A percentile compares a stretch with the other conserved stretches of the same genome.
phyloP scores from a whole-genome alignment of 37 sponge, comb jelly and placozoan species.

The Aphrocallistes beatrix region DNA sequence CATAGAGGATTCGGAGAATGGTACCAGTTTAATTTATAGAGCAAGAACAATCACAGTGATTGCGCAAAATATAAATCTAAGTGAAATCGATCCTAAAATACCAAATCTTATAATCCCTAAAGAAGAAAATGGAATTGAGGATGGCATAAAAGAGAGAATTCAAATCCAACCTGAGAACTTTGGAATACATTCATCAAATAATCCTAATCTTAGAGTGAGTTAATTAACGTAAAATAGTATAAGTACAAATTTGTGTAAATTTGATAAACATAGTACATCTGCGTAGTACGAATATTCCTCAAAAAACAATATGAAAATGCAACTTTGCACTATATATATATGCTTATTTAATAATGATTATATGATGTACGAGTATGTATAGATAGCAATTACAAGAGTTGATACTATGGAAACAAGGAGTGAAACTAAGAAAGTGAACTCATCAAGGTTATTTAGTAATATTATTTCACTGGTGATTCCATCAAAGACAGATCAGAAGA shows the following conservation, averaged over 20 bases:
- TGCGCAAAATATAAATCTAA: neutral
- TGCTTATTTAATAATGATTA: no score
- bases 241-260: neutral
- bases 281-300: no score
- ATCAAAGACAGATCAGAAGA: neutral
- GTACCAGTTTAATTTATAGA: no score
- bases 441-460: constrained; percentile 7
- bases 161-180: neutral
- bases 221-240: neutral
- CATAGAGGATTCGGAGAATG: no score
- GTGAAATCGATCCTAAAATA: neutral
- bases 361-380: no score
- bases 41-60: neutral
- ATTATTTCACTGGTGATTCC: neutral
- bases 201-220: neutral
- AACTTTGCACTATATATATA: no score
- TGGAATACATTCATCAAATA: neutral
- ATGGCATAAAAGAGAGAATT: neutral
- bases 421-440: neutral
- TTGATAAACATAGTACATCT: no score
- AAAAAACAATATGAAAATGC: no score
- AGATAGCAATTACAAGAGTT: neutral
- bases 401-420: neutral
- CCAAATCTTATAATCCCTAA: neutral
- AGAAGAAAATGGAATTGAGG: neutral